Evolutionary conservation across 2,797 vertebrate genomes (phyloP).

Genomic region (Oophaga sylvatica): DNA sequence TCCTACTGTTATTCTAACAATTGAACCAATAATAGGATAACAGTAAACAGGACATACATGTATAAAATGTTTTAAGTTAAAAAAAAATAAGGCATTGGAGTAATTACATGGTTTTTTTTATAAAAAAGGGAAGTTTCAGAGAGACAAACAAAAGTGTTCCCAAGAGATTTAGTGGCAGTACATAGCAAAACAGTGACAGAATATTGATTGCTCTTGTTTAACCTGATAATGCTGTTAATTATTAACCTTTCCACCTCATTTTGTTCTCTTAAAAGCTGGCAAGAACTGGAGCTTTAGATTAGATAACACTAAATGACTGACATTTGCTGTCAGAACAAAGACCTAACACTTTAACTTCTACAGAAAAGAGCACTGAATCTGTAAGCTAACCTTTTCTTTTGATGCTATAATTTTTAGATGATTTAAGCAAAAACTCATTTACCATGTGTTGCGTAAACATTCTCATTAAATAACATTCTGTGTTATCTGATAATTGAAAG

Average conservation of each 20-base stretch:
- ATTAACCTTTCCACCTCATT: conserved; percentile 56
- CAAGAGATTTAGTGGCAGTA: conserved; percentile 50
- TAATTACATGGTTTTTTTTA: conserved; percentile 11
- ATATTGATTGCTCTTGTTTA: conserved; percentile 62
- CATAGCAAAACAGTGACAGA: conserved; percentile 45
- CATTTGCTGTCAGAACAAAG: conserved; percentile 49
- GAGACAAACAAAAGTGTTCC: conserved; percentile 37
- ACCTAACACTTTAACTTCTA: conserved; percentile 18
- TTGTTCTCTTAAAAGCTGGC: conserved; percentile 60
- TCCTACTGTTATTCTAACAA: background rate
- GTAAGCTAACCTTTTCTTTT: conserved; percentile 16
- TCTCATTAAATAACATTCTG: background rate
- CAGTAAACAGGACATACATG: background rate
- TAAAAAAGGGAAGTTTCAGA: conserved; percentile 28
- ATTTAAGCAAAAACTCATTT: background rate
- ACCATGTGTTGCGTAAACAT: background rate
- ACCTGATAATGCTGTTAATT: conserved; percentile 64
- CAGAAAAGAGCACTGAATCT: conserved; percentile 38
- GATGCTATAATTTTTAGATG: background rate
- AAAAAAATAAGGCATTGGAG: conserved; percentile 19
- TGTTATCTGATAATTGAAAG: background rate
- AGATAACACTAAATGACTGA: conserved; percentile 54
- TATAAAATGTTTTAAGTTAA: background rate
- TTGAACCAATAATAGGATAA: background rate
- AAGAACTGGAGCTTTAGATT: conserved; percentile 60